Evolutionary conservation across 2,888 invertebrate species (phyloP).

Genomic region (Stomorhina lunata): DNA sequence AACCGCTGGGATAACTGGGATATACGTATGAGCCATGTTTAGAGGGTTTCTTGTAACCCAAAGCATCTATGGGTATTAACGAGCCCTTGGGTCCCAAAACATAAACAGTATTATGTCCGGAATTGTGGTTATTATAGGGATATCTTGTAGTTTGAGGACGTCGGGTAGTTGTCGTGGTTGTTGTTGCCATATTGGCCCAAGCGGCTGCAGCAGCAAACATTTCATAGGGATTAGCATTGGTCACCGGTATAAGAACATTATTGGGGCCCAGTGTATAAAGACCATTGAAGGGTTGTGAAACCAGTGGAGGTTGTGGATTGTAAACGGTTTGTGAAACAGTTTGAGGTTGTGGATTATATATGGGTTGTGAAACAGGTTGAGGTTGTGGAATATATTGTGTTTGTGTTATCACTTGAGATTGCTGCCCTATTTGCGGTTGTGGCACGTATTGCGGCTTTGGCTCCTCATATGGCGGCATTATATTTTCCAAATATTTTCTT

Average conservation of each 20-base stretch:
- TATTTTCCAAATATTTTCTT: background rate
- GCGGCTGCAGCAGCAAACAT: background rate
- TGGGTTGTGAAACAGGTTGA: no score
- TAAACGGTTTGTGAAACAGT: background rate
- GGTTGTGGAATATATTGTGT: no score
- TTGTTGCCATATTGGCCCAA: background rate
- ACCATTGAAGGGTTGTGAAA: background rate
- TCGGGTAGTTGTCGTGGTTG: background rate
- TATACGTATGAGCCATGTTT: no score
- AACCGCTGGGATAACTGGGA: no score
- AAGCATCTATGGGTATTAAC: conserved; percentile 31
- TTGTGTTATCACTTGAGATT: no score
- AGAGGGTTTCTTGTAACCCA: background rate
- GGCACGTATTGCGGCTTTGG: no score
- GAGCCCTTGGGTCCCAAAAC: conserved; percentile 41
- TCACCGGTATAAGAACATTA: conserved; percentile 15
- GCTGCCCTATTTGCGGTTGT: no score
- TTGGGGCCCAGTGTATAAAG: conserved; percentile 18
- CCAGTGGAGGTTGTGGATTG: background rate
- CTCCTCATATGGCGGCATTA: background rate
- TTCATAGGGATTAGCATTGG: conserved; percentile 2
- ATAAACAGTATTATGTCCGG: background rate
- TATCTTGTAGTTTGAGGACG: background rate
- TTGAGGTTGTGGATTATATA: no score
- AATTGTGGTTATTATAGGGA: background rate